Base-by-base conservation (phyloP, 2,113 vertebrate species). In the Tor tambroides region DNA sequence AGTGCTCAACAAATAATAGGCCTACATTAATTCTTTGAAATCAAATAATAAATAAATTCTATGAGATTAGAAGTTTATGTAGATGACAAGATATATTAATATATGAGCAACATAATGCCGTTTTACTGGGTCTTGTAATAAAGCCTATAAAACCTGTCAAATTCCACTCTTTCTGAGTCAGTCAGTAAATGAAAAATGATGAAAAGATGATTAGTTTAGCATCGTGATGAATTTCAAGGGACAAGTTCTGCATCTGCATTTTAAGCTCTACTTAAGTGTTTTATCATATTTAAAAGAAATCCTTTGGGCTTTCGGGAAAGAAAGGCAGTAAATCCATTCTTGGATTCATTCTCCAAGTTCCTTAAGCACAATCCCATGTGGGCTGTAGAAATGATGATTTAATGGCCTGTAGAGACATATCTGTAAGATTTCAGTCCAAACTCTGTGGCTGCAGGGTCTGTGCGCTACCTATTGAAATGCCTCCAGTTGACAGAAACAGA, bases 401-500 rank as follows among this genome's bases (percentile, higher is more conserved):
- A 90, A 51, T 46, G 54, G 23, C 19, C 63, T 49, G 11, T 56
- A 43, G 51, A 74, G 87, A 81, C 86, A 80, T 83, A 67, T 85
- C 80, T 87, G 78, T 85, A 83, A 85, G 49, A 90, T 85, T 61
- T 80, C 32, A 43, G 71, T 87, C 88, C 89, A 88, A 63, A 19
- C 74, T 87, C 32, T 38, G 77, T 87, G 86, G 84, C 83, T 88
- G 87, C 72, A 61, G 77, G 75, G 77, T 90, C 85, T 89, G 83
- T 82, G 74, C 49, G 32, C 87, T 88, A 87, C 84, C 84, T 89
- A 72, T 84, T 91, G 72, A 89, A 91, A 88, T 83, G 65, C 81
- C 85, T 91, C 41, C 82, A 67, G 38, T 46, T 82, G n/a, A 26
- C 76, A 86, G 51, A 72, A 69, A 88, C 89, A 84, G 63, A 89